A percentile compares a stretch with the other conserved stretches of the same genome.
phyloP scores from a whole-genome alignment of 2,113 vertebrate genomes.

The Phylloscopus trochilus region DNA sequence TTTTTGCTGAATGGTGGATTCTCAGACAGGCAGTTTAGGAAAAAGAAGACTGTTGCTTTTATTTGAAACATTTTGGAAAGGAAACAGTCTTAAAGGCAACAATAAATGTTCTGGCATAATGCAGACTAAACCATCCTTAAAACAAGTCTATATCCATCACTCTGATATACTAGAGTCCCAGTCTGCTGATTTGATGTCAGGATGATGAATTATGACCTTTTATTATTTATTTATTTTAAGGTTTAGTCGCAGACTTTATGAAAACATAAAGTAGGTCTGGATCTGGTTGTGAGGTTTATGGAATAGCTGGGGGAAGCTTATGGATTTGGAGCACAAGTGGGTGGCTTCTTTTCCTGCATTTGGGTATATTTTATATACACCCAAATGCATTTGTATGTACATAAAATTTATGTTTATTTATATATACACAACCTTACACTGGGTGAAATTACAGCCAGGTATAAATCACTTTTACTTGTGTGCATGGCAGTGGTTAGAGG shows the following conservation, averaged over 20 bases:
- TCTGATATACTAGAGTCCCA: constrained; percentile 50
- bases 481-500: neutral
- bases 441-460: neutral
- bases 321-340: neutral
- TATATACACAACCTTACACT: neutral
- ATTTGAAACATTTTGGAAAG: neutral
- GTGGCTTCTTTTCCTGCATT: neutral
- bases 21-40: neutral
- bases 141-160: constrained; percentile 49
- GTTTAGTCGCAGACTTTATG: constrained; percentile 49
- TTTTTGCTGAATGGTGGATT: neutral
- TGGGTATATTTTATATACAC: neutral
- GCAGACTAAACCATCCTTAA: constrained; percentile 50
- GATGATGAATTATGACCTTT: constrained; percentile 56
- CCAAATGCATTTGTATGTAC: neutral
- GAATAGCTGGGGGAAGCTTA: neutral
- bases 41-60: neutral
- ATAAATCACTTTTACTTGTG: neutral
- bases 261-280: constrained; percentile 19
- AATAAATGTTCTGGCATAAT: constrained; percentile 23
- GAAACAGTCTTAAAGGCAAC: constrained; percentile 18
- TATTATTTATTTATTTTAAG: constrained; percentile 59
- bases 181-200: constrained; percentile 63
- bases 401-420: neutral
- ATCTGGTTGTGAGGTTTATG: neutral